Evolutionary conservation across 1,140 invertebrate genomes (phyloP), one percentile per base, ranked within the genome.

Genomic region (Aphis gossypii): DNA sequence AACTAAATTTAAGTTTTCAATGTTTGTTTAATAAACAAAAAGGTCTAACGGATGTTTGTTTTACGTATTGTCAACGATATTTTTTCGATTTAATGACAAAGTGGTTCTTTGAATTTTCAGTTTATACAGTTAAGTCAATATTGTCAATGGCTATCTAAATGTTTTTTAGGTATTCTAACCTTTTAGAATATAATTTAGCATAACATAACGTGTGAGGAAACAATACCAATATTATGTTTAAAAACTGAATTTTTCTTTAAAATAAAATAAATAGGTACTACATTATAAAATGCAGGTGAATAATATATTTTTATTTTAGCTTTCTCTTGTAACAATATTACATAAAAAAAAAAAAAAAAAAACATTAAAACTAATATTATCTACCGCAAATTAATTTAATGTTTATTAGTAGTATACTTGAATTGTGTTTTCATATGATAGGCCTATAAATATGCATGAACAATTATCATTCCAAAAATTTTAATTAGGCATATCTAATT

Each of bases 11-110:
- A 68, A 68, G n/a, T 76, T 76, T 76, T 76, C 4, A n/a, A 76
- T 76, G 60, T 35, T 76, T 76, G n/a, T n/a, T 35, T 76, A 76
- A n/a, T 76, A 76, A 76, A n/a, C n/a, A 0, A 35, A 76, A 76
- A 76, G 60, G 60, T 76, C 60, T 76, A 76, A 76, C 60, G 30
- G 60, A 76, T 76, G 60, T 76, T 76, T 76, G n/a, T 76, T 76
- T 76, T 76, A 14, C n/a, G n/a, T n/a, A 76, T 76, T n/a, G 11
- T 76, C 60, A n/a, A 76, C 30, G 14, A n/a, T 76, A 76, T 76
- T 76, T 76, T 76, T 76, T 68, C 4, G 30, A 76, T 76, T 76
- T 35, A 68, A 68, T n/a, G 11, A 68, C 14, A 14, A 68, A 76
- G n/a, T 76, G n/a, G 60, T 76, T n/a, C n/a, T 18, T 51, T 76